Conservation (phyloP, 2,888 invertebrate species). For the Electrophaes corylata region DNA sequence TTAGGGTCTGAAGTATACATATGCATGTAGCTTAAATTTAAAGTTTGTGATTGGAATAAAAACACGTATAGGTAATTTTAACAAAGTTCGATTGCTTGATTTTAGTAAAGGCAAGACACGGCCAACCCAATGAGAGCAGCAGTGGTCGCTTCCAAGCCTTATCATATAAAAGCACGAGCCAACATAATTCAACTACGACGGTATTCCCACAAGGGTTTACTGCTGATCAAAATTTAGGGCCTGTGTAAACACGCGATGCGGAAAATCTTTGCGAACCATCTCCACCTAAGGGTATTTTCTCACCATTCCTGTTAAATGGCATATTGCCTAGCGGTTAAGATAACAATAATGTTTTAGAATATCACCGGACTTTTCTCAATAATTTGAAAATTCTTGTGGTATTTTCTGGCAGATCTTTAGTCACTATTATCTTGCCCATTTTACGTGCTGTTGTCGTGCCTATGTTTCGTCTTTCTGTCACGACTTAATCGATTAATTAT, state of each 20-base stretch:
- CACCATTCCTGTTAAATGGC: conserved; percentile 20
- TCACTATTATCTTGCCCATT: neutral
- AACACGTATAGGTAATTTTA: conserved; percentile 1
- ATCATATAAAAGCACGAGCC: conserved; percentile 18
- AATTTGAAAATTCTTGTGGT: conserved; percentile 1
- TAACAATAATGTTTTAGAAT: conserved; percentile 12
- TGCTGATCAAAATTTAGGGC: conserved; percentile 24
- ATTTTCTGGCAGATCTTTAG: neutral
- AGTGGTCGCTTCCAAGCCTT: conserved; percentile 11
- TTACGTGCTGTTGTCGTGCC: neutral
- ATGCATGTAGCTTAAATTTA: conserved; percentile 5
- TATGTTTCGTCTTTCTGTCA: neutral
- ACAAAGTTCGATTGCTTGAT: conserved; percentile 3
- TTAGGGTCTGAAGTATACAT: conserved; percentile 4
- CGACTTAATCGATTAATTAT: neutral
- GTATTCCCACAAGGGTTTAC: conserved; percentile 19
- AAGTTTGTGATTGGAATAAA: neutral
- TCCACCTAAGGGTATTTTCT: conserved; percentile 20
- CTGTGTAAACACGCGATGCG: conserved; percentile 45
- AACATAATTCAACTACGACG: conserved; percentile 21
- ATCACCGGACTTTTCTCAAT: conserved; percentile 6
- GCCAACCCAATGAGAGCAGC: conserved; percentile 9
- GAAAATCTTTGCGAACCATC: conserved; percentile 36
- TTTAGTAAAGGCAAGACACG: conserved; percentile 6
- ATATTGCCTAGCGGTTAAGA: conserved; percentile 7